These are phyloP conservation scores for Timema podura DNA, from an alignment of 2,888 invertebrate genomes.

Conservation along the genomic window DNA sequence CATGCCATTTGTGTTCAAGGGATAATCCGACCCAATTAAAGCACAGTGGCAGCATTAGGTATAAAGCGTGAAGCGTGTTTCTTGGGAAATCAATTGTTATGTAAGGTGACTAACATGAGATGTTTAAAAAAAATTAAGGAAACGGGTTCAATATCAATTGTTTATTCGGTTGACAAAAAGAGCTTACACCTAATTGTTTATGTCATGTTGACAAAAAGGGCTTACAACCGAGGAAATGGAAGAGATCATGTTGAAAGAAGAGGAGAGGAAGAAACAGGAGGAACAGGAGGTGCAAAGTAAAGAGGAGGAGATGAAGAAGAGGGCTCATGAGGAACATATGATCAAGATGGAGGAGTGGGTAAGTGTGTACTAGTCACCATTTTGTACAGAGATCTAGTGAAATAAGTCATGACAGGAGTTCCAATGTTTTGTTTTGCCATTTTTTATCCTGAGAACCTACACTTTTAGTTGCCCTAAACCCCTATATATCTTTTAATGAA, in stretches of 20 bases:
- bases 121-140: too few species aligned
- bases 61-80: too few species aligned
- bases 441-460: too few species aligned
- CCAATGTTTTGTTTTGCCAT: too few species aligned
- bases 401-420: background rate
- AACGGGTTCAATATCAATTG: too few species aligned
- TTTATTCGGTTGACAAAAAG: background rate
- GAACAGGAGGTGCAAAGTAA: constrained; percentile 38
- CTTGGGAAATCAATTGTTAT: too few species aligned
- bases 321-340: constrained; percentile 44
- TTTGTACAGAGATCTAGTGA: background rate
- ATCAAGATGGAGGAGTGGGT: constrained; percentile 47
- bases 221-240: constrained; percentile 37
- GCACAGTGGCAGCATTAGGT: too few species aligned
- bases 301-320: constrained; percentile 41
- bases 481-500: too few species aligned
- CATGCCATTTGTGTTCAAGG: too few species aligned
- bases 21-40: too few species aligned
- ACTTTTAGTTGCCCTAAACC: too few species aligned
- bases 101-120: too few species aligned
- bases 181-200: background rate
- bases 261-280: constrained; percentile 40
- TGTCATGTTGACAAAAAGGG: constrained; percentile 33
- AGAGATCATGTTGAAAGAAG: constrained; percentile 31
- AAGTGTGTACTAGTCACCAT: constrained; percentile 33